phyloP scores from a whole-genome alignment of 2,797 vertebrate species.

The Manis crassicaudata region DNA sequence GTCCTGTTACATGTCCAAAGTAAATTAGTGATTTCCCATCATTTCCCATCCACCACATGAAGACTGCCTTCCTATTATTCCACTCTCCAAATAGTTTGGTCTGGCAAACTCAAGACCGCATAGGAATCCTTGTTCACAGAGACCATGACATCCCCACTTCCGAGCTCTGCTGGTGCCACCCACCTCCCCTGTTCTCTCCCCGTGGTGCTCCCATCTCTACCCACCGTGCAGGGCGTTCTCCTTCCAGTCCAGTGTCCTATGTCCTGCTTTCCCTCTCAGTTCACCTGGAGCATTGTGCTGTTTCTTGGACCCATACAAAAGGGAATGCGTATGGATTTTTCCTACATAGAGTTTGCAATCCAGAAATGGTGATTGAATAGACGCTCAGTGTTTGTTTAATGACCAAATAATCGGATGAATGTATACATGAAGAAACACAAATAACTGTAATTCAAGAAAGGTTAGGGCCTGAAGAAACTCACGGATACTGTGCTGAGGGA shows the following conservation, averaged over 20 bases:
- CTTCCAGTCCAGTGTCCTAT: background rate
- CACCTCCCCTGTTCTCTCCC: background rate
- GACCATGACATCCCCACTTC: background rate
- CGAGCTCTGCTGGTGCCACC: background rate
- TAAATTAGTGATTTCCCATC: background rate
- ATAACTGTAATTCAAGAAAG: background rate
- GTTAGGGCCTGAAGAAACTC: background rate
- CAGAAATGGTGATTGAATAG: background rate
- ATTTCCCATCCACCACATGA: background rate
- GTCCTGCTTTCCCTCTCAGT: background rate
- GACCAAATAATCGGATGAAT: background rate
- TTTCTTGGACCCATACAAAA: background rate
- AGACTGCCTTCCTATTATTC: background rate
- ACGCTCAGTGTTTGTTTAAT: background rate
- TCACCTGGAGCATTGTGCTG: background rate
- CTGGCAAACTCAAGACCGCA: background rate
- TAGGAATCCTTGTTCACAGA: background rate
- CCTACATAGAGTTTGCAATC: background rate
- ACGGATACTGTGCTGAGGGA: background rate
- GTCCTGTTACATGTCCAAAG: background rate
- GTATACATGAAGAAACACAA: background rate
- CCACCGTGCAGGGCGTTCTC: background rate
- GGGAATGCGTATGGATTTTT: background rate
- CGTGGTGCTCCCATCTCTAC: background rate
- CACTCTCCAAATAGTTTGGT: background rate